phyloP scores from a whole-genome alignment of 2,113 vertebrate species.

The Fulica atra region DNA sequence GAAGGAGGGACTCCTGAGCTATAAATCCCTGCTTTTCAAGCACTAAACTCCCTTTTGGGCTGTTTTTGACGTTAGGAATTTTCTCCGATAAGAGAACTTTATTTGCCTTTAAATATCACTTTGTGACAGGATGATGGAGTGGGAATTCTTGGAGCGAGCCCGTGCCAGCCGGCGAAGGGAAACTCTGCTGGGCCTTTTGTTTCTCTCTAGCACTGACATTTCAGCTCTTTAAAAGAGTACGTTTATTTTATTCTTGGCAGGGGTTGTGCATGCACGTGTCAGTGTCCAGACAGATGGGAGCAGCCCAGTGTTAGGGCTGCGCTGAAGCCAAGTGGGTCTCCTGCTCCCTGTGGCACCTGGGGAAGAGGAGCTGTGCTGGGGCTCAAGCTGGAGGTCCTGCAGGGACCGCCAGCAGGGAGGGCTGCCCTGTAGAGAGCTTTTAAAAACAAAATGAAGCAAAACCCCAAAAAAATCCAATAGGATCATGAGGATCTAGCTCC shows the following conservation, averaged over 20 bases:
- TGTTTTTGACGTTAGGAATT: slow-evolving; percentile 57
- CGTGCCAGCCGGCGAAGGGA: slow-evolving; percentile 61
- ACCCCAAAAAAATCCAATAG: too few relatives aligned
- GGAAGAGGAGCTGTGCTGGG: background rate
- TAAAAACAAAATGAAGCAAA: background rate
- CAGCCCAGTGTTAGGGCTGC: background rate
- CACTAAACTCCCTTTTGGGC: slow-evolving; percentile 21
- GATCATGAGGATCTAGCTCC: too few relatives aligned
- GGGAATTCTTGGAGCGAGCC: slow-evolving; percentile 52
- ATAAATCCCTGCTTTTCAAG: slow-evolving; percentile 20
- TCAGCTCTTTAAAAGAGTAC: slow-evolving; percentile 35
- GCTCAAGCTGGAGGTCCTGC: background rate
- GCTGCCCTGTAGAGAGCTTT: background rate
- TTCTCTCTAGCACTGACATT: slow-evolving; percentile 38
- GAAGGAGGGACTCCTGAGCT: background rate
- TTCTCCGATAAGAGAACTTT: slow-evolving; percentile 57
- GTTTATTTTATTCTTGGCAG: slow-evolving; percentile 59
- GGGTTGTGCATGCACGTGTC: background rate
- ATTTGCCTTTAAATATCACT: slow-evolving; percentile 64
- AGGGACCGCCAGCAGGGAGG: background rate
- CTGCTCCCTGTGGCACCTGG: background rate
- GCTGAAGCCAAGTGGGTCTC: background rate
- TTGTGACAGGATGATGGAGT: slow-evolving; percentile 70
- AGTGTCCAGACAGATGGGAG: slow-evolving; percentile 23
- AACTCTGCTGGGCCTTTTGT: slow-evolving; percentile 62